Evolutionary conservation across 2,888 invertebrate genomes (phyloP).

Genomic region (Patella depressa): DNA sequence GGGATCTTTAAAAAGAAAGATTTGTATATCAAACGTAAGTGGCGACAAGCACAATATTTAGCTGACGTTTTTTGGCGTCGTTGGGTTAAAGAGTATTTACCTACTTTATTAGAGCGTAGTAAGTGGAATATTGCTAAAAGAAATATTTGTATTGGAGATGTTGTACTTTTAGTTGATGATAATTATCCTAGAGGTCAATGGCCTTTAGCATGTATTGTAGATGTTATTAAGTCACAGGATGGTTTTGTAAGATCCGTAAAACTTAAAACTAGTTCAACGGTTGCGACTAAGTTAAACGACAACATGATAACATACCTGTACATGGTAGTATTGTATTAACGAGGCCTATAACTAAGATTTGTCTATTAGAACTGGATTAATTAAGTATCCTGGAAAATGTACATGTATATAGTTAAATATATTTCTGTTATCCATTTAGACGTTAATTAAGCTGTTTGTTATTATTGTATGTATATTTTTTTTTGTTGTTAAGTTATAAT

Average conservation of each 20-base stretch:
- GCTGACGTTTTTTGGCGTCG: background rate
- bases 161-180: background rate
- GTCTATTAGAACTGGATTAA: background rate
- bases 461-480: too few relatives aligned
- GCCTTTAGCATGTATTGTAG: background rate
- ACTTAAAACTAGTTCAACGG: background rate
- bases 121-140: slow-evolving; percentile 1
- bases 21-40: background rate
- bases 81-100: background rate
- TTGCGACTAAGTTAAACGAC: background rate
- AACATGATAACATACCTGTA: background rate
- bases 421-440: too few relatives aligned
- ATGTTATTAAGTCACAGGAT: background rate
- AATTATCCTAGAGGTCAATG: slow-evolving; percentile 1
- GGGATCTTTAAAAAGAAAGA: slow-evolving; percentile 23
- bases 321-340: background rate
- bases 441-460: too few relatives aligned
- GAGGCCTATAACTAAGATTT: background rate
- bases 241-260: background rate
- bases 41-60: background rate
- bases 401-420: too few relatives aligned
- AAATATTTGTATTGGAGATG: background rate
- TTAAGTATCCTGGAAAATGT: too few relatives aligned
- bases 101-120: background rate
- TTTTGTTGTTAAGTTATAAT: too few relatives aligned